Conservation (phyloP, 1,140 invertebrate genomes). For the Frieseomelitta varia region DNA sequence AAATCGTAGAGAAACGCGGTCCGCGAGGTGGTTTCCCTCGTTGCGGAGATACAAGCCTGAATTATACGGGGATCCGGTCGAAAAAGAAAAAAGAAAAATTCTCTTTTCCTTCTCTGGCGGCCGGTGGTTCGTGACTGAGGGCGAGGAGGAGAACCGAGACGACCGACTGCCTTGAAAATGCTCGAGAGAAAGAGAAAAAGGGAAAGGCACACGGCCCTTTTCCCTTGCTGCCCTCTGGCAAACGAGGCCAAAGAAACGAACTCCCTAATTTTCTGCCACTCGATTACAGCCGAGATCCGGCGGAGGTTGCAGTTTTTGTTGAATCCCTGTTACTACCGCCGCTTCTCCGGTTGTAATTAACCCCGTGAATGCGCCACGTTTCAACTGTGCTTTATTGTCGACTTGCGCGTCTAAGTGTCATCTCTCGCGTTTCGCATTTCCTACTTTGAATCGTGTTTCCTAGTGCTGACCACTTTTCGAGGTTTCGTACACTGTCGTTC, state of each 20-base stretch:
- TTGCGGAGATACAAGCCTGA: conserved; percentile 33
- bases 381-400: background rate
- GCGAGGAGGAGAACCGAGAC: background rate
- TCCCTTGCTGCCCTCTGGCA: background rate
- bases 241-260: conserved; percentile 12
- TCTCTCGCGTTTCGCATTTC: too few species aligned
- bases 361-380: background rate
- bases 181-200: background rate
- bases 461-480: too few species aligned
- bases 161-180: conserved; percentile 11
- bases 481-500: too few species aligned
- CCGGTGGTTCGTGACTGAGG: background rate
- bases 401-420: too few species aligned
- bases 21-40: background rate
- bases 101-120: background rate
- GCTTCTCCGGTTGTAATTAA: conserved; percentile 15
- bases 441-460: background rate
- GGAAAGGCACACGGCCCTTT: background rate
- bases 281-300: conserved; percentile 29
- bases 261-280: conserved; percentile 40
- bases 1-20: conserved; percentile 21
- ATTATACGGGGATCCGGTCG: conserved; percentile 23
- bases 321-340: background rate
- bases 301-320: background rate
- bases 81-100: background rate